Evolutionary conservation across 2,888 invertebrate species (phyloP).

Genomic region (Apoda limacodes): DNA sequence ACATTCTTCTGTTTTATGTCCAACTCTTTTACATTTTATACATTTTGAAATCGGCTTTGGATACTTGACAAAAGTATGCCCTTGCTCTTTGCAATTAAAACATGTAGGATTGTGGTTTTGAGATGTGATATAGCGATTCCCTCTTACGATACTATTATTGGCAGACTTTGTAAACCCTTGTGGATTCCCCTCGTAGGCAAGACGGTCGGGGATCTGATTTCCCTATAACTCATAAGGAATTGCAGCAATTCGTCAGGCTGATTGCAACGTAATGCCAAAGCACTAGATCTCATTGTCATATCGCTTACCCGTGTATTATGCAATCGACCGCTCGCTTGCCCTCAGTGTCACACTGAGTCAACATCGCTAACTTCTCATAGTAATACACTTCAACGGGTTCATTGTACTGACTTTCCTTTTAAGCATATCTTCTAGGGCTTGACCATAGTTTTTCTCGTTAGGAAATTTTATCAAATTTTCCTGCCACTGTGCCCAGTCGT

Average conservation of each 20-base stretch:
- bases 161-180: too few species aligned
- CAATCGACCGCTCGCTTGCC: constrained; percentile 20
- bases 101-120: constrained; percentile 3
- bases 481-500: constrained; percentile 17
- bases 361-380: constrained; percentile 15
- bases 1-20: constrained; percentile 2
- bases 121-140: background rate
- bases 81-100: constrained; percentile 15
- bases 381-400: constrained; percentile 18
- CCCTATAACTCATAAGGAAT: constrained; percentile 1
- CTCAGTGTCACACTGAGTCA: constrained; percentile 16
- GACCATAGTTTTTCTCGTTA: constrained; percentile 13
- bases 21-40: constrained; percentile 5
- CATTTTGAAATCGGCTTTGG: constrained; percentile 13
- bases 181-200: too few species aligned
- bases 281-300: constrained; percentile 16
- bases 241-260: constrained; percentile 7
- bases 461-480: constrained; percentile 12
- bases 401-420: constrained; percentile 11
- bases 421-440: constrained; percentile 13
- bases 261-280: constrained; percentile 16
- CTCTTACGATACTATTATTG: constrained; percentile 3
- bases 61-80: constrained; percentile 12
- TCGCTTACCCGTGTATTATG: constrained; percentile 20
- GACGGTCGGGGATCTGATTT: background rate